Percentiles rank a stretch among this genome's conserved stretches.
These are phyloP conservation scores for Drosophila nannoptera DNA, from an alignment of 1,140 invertebrate genomes.

Conservation along the genomic window DNA sequence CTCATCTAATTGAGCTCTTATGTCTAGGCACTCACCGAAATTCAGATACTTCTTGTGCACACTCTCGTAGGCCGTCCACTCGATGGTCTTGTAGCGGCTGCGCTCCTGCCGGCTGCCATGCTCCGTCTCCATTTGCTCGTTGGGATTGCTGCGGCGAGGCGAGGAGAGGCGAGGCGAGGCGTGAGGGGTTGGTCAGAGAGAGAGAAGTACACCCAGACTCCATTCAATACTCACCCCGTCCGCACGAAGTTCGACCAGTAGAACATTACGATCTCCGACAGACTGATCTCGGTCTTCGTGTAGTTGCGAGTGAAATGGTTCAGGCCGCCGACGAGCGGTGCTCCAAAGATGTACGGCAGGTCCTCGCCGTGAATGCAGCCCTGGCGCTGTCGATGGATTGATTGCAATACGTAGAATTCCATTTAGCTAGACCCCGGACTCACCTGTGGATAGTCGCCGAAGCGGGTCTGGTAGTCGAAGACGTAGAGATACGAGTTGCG, in stretches of 20 bases:
- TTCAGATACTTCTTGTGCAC: slow-evolving; percentile 95
- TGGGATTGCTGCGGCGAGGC: slow-evolving; percentile 87
- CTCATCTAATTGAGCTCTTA: too few relatives aligned
- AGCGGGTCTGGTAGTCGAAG: slow-evolving; percentile 96
- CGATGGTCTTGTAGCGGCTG: slow-evolving; percentile 89
- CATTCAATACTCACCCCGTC: slow-evolving; percentile 93
- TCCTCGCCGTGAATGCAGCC: slow-evolving; percentile 96
- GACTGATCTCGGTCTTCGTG: slow-evolving; percentile 91
- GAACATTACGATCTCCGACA: slow-evolving; percentile 95
- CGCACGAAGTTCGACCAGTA: slow-evolving; percentile 98
- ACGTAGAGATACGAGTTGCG: slow-evolving; percentile 94
- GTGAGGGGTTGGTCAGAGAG: too few relatives aligned
- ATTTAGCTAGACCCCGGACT: slow-evolving; percentile 43
- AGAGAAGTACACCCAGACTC: too few relatives aligned
- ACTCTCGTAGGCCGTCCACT: slow-evolving; percentile 94
- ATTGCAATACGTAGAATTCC: slow-evolving; percentile 1
- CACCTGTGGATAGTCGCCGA: slow-evolving; percentile 93
- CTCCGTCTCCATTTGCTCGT: slow-evolving; percentile 86
- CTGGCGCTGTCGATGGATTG: slow-evolving; percentile 82
- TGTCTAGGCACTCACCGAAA: slow-evolving; percentile 83
- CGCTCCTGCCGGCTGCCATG: slow-evolving; percentile 86
- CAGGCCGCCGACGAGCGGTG: slow-evolving; percentile 88
- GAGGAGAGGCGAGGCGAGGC: slow-evolving; percentile 12
- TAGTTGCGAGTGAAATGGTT: slow-evolving; percentile 93
- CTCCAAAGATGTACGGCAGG: slow-evolving; percentile 93